Conservation (phyloP, 1,140 invertebrate species). For the Orussus abietinus region DNA sequence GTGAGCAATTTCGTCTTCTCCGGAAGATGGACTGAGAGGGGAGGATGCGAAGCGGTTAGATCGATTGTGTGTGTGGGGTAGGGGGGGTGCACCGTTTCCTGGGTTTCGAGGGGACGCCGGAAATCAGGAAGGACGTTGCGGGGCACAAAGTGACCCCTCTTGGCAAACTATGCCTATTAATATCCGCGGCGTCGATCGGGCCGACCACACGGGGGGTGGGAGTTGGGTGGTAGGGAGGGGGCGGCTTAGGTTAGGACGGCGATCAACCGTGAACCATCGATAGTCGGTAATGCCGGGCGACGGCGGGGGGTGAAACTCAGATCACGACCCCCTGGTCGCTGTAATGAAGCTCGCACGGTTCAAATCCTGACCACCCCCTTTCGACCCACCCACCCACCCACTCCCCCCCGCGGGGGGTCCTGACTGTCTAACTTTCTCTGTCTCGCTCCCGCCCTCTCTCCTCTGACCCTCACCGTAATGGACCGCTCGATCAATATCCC, state of each 20-base stretch:
- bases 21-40: too few relatives aligned
- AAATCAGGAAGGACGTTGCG: too few relatives aligned
- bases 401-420: background rate
- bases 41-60: too few relatives aligned
- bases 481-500: conserved; percentile 39
- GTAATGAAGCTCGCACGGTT: conserved; percentile 31
- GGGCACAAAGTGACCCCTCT: too few relatives aligned
- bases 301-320: conserved; percentile 22
- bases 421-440: conserved; percentile 5
- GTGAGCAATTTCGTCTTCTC: too few relatives aligned
- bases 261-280: conserved; percentile 36
- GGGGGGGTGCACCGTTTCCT: too few relatives aligned
- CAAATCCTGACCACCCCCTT: conserved; percentile 22
- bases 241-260: conserved; percentile 10
- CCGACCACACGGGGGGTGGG: conserved; percentile 19
- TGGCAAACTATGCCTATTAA: conserved; percentile 24
- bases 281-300: conserved; percentile 19
- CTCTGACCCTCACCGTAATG: conserved; percentile 23
- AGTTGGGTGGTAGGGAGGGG: conserved; percentile 9
- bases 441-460: conserved; percentile 21
- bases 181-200: conserved; percentile 24
- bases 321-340: conserved; percentile 27
- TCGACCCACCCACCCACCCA: conserved; percentile 14
- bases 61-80: too few relatives aligned
- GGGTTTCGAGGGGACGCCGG: too few relatives aligned